These are phyloP conservation scores for Cettia cetti DNA, from an alignment of 2,113 vertebrate genomes.

Conservation along the genomic window DNA sequence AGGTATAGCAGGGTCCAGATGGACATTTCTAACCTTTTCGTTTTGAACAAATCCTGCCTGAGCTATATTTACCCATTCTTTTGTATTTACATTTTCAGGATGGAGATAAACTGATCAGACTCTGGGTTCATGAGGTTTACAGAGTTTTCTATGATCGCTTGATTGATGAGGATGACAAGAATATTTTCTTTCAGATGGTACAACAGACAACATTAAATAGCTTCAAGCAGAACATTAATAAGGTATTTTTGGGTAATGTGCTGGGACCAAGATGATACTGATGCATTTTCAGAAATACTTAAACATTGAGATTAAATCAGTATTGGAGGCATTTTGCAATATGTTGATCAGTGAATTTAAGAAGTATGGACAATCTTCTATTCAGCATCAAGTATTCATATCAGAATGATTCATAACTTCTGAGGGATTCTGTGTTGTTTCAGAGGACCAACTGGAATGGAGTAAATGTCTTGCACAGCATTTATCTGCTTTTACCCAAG, in stretches of 20 bases:
- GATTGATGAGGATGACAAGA: conserved; percentile 81
- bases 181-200: conserved; percentile 84
- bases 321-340: not conserved
- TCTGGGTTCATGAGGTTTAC: conserved; percentile 95
- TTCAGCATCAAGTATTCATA: not conserved
- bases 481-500: not conserved
- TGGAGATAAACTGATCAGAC: conserved; percentile 86
- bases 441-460: not conserved
- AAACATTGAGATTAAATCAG: not conserved
- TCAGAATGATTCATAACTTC: not conserved
- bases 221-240: conserved; percentile 85
- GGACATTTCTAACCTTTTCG: not conserved
- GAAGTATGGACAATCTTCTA: not conserved
- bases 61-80: not conserved
- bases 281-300: not conserved
- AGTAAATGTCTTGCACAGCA: not conserved
- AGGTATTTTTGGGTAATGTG: conserved; percentile 68
- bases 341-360: not conserved
- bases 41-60: not conserved
- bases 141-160: conserved; percentile 93
- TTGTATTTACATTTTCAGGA: conserved; percentile 74
- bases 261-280: not conserved
- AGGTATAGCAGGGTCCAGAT: not conserved
- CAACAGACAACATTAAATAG: conserved; percentile 78
- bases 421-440: not conserved